Evolutionary conservation across 2,888 invertebrate species (phyloP), one percentile per base, ranked within the genome.

Genomic region (Eilema griseolum): DNA sequence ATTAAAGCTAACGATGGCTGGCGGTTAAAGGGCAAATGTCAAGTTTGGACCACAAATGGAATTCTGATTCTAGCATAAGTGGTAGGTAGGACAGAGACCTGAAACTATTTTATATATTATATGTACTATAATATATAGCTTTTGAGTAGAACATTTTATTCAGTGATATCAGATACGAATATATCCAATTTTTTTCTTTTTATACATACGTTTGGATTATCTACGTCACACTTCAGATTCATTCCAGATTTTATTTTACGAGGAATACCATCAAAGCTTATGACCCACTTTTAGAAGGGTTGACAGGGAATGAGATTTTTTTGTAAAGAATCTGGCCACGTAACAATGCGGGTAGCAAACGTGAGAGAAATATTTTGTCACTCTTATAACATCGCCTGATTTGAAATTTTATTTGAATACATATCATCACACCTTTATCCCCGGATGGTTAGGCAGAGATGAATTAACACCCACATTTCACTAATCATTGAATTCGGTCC

Each of bases 251-350:
- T 80, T 77, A 80, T 85, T 86, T 88, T 85, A 86, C 85, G 85
- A 83, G 78, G 75, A 82, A 83, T 85, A 76, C 75, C 74, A 87
- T 85, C 86, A 83, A 84, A 84, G 82, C 82, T 83, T 84, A 84
- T 78, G 76, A 82, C 77, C 83, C 82, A 83, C 83, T 87, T 85
- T 86, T 75, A 74, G 80, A 74, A 81, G 79, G 82, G 83, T 82
- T 82, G 80, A 83, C 85, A 73, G 79, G 71, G 82, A 80, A 81
- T 76, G 82, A 87, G 83, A 86, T 82, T 80, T 83, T 81, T 23
- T 77, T 80, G 76, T 78, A 76, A 85, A 86, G 86, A 90, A 87
- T 89, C 88, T 83, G 83, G 78, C 83, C 87, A 86, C 88, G 87
- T 87, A 85, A 82, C 82, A 76, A 74, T 79, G 67, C 72, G 76